Conservation (phyloP, 2,888 invertebrate species). For the Campopleginae sp. region DNA sequence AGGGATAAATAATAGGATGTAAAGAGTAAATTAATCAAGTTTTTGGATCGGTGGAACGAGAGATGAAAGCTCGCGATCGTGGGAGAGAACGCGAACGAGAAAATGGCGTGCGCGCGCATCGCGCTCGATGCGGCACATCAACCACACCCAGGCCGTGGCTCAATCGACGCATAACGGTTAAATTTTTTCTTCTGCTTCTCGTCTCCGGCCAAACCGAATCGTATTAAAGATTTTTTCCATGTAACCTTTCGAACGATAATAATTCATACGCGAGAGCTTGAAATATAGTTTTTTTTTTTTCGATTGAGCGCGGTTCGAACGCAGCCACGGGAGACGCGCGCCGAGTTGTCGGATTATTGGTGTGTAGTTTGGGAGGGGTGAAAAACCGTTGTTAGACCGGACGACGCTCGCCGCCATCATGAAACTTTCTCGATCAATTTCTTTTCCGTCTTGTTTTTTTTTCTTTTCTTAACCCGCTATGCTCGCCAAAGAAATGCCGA, state of each 20-base stretch:
- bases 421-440: conserved; percentile 65
- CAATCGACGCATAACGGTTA: conserved; percentile 31
- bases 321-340: not conserved
- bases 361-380: conserved; percentile 24
- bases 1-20: too few species aligned
- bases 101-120: conserved; percentile 80
- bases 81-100: conserved; percentile 29
- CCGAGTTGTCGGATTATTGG: conserved; percentile 16
- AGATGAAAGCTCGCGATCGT: not conserved
- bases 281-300: not conserved
- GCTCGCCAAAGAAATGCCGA: too few species aligned
- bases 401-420: conserved; percentile 72
- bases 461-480: too few species aligned
- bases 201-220: too few species aligned
- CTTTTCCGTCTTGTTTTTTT: conserved; percentile 51
- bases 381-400: conserved; percentile 74
- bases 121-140: conserved; percentile 81
- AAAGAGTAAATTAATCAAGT: not conserved
- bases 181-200: conserved; percentile 39
- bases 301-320: not conserved
- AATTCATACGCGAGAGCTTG: not conserved
- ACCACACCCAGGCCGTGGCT: conserved; percentile 78
- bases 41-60: not conserved
- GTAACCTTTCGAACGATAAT: not conserved
- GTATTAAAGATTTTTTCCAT: too few species aligned